Base-by-base conservation (phyloP, 2,888 invertebrate species). In the Pristionchus mayeri region DNA sequence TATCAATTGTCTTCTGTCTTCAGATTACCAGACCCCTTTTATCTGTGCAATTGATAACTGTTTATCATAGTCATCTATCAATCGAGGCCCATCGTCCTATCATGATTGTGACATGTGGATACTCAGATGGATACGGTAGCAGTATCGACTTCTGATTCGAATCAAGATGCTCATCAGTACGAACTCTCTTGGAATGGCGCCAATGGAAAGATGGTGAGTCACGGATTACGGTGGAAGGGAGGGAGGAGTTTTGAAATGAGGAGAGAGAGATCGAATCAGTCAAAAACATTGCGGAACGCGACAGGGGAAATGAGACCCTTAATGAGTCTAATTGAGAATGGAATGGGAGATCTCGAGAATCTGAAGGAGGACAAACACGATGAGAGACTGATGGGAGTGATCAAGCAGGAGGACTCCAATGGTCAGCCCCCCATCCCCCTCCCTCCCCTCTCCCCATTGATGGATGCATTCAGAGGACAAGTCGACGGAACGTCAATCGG, bases 1-100 rank as follows among this genome's bases (percentile, higher is more conserved):
- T 71, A 71, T 71, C 71, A 71, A 71, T 71, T 71, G 71, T 44
- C 71, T 71, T 71, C 44, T 71, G 71, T 71, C 71, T 40, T 71
- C 71, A 71, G 71, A 71, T 71, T 71, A 71, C 71, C 71, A 71
- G 71, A 71, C 71, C 71, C 71, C 71, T 71, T 71, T 71, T 71
- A 71, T 71, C 71, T 71, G 40, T 71, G 40, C 71, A 71, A 71
- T 71, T 71, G 71, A 71, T 71, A 71, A 71, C 71, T 71, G 71
- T 71, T 71, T 71, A 71, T 71, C 71, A 71, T 71, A 71, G 71
- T 71, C 40, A 71, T 71, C 71, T 44, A 71, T 71, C 71, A 71
- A 71, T 40, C 40, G 71, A 4, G 71, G n/a, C 34, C 6, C 37
- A 24, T 37, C 34, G 63, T 63, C 63, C 37, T 3, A 63, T 44